Evolutionary conservation across 2,113 vertebrate genomes (phyloP).

Genomic region (Cyanocitta stelleri): DNA sequence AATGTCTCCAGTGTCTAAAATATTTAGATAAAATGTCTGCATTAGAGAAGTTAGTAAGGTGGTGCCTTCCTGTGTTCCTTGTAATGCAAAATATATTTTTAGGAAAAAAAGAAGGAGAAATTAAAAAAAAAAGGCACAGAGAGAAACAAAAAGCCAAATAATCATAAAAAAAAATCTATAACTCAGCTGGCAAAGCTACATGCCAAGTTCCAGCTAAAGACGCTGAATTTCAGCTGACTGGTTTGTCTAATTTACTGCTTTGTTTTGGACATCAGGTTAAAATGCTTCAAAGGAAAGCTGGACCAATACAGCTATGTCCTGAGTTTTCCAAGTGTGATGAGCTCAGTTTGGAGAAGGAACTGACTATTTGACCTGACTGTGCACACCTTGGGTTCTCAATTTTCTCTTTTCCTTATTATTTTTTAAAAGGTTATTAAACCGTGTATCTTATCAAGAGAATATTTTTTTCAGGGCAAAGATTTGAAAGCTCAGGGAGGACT

Average conservation of each 20-base stretch:
- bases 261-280: conserved; percentile 62
- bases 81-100: conserved; percentile 24
- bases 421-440: conserved; percentile 10
- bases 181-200: conserved; percentile 42
- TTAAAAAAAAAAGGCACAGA: not conserved
- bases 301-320: not conserved
- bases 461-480: not conserved
- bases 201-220: conserved; percentile 46
- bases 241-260: conserved; percentile 62
- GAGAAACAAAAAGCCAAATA: not conserved
- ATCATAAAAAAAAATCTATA: not conserved
- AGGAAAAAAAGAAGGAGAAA: not conserved
- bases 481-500: not conserved
- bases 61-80: not conserved
- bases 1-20: not conserved
- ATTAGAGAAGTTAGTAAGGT: not conserved
- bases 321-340: conserved; percentile 44
- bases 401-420: not conserved
- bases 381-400: not conserved
- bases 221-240: conserved; percentile 53
- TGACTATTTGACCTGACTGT: not conserved
- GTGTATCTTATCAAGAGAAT: not conserved
- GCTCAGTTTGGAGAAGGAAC: conserved; percentile 7
- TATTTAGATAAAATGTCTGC: not conserved
- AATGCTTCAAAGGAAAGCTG: conserved; percentile 27